These are phyloP conservation scores for Picathartes gymnocephalus DNA, from an alignment of 2,113 vertebrate genomes.

Conservation along the genomic window DNA sequence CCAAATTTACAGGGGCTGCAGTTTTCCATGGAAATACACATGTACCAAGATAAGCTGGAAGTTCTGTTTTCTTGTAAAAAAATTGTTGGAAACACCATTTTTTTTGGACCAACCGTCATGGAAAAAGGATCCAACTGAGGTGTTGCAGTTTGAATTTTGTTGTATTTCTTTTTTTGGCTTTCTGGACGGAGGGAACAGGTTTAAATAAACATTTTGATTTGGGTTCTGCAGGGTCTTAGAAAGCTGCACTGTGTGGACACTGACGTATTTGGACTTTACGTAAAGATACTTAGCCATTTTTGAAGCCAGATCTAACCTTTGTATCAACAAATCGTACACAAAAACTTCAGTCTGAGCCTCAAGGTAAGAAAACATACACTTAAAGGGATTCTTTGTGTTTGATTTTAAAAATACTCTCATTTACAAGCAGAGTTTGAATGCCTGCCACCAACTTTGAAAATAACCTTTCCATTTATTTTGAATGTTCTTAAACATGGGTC, in stretches of 20 bases:
- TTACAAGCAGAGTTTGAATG: conserved; percentile 52
- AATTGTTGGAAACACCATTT: conserved; percentile 1
- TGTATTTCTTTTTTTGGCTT: conserved; percentile 56
- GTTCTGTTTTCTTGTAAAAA: conserved; percentile 2
- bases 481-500: conserved; percentile 17
- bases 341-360: conserved; percentile 49
- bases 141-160: conserved; percentile 59
- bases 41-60: not conserved
- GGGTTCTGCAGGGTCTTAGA: conserved; percentile 37
- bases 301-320: conserved; percentile 58
- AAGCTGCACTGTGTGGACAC: conserved; percentile 59
- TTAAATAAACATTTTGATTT: conserved; percentile 71
- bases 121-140: conserved; percentile 43
- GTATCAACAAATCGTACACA: conserved; percentile 60
- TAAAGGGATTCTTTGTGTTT: conserved; percentile 59
- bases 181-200: conserved; percentile 48
- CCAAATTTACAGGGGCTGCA: not conserved
- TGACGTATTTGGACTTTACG: conserved; percentile 41
- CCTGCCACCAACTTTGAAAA: conserved; percentile 46
- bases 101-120: conserved; percentile 10
- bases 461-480: conserved; percentile 11
- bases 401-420: conserved; percentile 52
- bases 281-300: conserved; percentile 53
- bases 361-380: conserved; percentile 51
- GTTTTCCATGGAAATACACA: not conserved